These are phyloP conservation scores for Liparis tanakae DNA, from an alignment of 2,797 vertebrate species.

Conservation along the genomic window DNA sequence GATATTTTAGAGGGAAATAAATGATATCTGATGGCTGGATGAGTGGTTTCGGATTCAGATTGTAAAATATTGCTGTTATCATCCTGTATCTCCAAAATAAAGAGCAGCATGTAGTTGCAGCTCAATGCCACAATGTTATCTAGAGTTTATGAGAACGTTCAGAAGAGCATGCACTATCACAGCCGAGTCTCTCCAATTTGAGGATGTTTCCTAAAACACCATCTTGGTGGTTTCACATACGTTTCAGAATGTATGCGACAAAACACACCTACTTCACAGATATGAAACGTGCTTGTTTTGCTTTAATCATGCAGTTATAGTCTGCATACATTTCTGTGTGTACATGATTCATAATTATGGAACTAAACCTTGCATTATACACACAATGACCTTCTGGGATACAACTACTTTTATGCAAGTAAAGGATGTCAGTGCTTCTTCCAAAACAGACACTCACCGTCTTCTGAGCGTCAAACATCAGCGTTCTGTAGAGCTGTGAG, in stretches of 20 bases:
- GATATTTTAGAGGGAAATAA: neutral
- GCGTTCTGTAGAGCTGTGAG: slow-evolving; percentile 88
- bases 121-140: neutral
- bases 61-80: neutral
- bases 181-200: neutral
- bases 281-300: neutral
- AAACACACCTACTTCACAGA: neutral
- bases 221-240: neutral
- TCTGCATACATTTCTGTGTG: neutral
- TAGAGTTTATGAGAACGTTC: neutral
- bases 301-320: neutral
- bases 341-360: neutral
- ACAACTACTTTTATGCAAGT: neutral
- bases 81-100: neutral
- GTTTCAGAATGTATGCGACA: neutral
- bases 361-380: neutral
- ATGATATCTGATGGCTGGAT: neutral
- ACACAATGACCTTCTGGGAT: neutral
- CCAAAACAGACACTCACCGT: slow-evolving; percentile 77
- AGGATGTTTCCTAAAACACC: neutral
- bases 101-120: neutral
- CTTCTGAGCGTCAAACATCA: slow-evolving; percentile 90
- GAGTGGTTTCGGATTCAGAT: neutral
- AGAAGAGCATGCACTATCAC: neutral
- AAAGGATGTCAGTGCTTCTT: slow-evolving; percentile 29